Base-by-base conservation (phyloP, 2,797 vertebrate genomes). In the Notolepis coatsorum region DNA sequence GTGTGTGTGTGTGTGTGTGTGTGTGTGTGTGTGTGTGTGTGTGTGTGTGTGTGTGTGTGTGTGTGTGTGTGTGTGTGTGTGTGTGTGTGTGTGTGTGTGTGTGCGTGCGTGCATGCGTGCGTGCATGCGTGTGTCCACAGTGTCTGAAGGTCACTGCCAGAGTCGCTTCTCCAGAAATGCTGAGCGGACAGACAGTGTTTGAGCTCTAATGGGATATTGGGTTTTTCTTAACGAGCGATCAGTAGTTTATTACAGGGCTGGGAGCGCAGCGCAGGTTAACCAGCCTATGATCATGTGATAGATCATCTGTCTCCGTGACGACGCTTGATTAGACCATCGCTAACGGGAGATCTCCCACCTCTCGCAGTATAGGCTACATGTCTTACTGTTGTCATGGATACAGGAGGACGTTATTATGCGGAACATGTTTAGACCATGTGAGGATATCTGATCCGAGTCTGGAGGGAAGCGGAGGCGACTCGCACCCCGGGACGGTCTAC, bases 91-190 rank as follows among this genome's bases (percentile, higher is more conserved):
- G 31, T 6, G 31, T 35, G 31, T 6, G 31, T 35, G 31, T 6
- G 31, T 6, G 31, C 5, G 31, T 35, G 31, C 5, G 31, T 35
- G 31, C 5, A 12, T 35, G 31, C 5, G 31, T 35, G 31, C 31
- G 31, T 35, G 31, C 31, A 12, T 35, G 31, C 31, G 5, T 6
- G 31, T 12, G 31, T 2, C 2, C 31, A 12, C 13, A 7, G 7
- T 12, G 5, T 7, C 13, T 17, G 38, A n/a, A n/a, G n/a, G n/a
- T n/a, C n/a, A n/a, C n/a, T n/a, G n/a, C n/a, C n/a, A n/a, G n/a
- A n/a, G n/a, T n/a, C n/a, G n/a, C n/a, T n/a, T n/a, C n/a, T n/a
- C 43, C 43, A 49, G 21, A 56, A 27, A 33, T 64, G 51, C 61
- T 64, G 51, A 55, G 24, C n/a, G 20, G 30, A 42, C 48, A 24